Evolutionary conservation across 2,888 invertebrate species (phyloP), one percentile per base, ranked within the genome.

Genomic region (Pristionchus entomophagus): DNA sequence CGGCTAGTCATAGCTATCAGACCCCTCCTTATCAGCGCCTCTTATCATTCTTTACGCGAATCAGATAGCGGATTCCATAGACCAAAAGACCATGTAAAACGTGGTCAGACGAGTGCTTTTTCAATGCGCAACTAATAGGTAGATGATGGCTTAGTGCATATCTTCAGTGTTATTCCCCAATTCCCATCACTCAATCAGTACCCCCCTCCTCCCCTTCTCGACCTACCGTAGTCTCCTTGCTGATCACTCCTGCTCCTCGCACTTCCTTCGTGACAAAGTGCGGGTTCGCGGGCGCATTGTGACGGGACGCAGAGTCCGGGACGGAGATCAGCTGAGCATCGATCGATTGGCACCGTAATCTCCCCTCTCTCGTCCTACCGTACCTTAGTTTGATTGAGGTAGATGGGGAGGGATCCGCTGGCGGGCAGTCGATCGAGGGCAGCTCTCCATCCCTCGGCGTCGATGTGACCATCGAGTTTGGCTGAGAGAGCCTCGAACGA

Each of bases 371-470:
- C n/a, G n/a, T n/a, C n/a, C 41, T 45, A 77, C 45, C 45, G 51
- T 78, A 90, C 90, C 89, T 91, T 91, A n/a, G 91, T 88, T 38
- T 88, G 81, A 84, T 90, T 86, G 65, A 91, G 77, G 65, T 90
- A 89, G 35, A 90, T 53, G n/a, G 90, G 88, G 38, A 90, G 69
- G n/a, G 86, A 85, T 45, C 86, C 69, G 38, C 41, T 19, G 26
- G 87, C 29, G n/a, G 86, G 87, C 12, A 86, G 51, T 0, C 81
- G 80, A 22, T 83, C 82, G 32, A 89, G 1, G 0, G 89, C 89
- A 22, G 53, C 84, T 17, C 87, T 77, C 84, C 90, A 89, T 3
- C 87, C 41, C 22, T 86, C 84, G 26, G 69, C 84, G 29, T 87
- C 88, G 32, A 65, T 32, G 35, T 65, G 65, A 19, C 84, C 84